Evolutionary conservation across 2,888 invertebrate genomes (phyloP), one percentile per base, ranked within the genome.

Genomic region (Agrochola lota): DNA sequence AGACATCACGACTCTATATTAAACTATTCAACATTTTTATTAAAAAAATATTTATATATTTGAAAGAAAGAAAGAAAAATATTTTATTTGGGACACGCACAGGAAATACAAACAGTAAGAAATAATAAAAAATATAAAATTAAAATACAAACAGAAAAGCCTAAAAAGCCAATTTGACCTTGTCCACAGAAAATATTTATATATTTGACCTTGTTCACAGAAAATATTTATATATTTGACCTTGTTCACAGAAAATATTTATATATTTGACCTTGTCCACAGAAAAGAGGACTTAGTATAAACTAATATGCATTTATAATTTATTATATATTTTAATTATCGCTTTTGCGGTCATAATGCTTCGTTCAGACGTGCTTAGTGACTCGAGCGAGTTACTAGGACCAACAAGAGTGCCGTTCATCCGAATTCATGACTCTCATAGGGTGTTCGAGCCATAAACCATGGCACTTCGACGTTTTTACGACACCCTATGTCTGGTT

Each of bases 401-500:
- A 80, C 69, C 68, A 74, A 81, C 80, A 81, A 85, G 74, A 86
- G 74, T 71, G 40, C 60, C 46, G 67, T 75, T 75, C 64, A 80
- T 83, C 55, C 73, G 62, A 83, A 82, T 81, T 81, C 91, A 91
- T 91, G 85, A 84, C 85, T 85, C 88, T 87, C 89, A 90, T 88
- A 88, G 87, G 88, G 90, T 90, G 89, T 88, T 87, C 83, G 74
- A 43, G 73, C 86, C 84, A 91, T 94, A 94, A 94, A 94, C 88
- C 88, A 91, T 85, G 84, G 84, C 73, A 70, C 84, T 83, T 85
- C 84, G 93, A 93, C 92, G 87, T 91, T 92, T 95, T 95, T 94
- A 95, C 93, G 94, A 93, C 81, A 87, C 86, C 78, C 87, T 84
- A 84, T 89, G 90, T 89, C 90, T 88, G 87, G 88, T 88, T 84